Evolutionary conservation across 35 echinoderm and acorn worm genomes (phyloP).

Genomic region (Amphiura filiformis): DNA sequence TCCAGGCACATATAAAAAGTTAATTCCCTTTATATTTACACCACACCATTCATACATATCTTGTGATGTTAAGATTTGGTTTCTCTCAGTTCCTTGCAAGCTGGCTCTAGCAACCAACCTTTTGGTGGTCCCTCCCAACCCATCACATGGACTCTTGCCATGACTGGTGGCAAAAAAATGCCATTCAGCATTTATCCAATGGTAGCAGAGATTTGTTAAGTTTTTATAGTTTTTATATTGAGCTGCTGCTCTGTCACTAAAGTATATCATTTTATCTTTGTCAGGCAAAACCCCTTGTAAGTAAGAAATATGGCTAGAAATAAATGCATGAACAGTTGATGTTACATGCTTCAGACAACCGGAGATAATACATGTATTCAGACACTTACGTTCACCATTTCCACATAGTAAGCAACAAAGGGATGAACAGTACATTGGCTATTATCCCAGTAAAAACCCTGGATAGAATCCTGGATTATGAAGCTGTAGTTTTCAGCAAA

Average conservation of each 20-base stretch:
- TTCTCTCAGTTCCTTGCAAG: not conserved
- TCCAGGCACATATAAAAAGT: constrained; percentile 51
- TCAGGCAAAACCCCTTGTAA: not conserved
- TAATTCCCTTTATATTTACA: constrained; percentile 8
- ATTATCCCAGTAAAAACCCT: constrained; percentile 22
- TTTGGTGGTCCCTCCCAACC: constrained; percentile 59
- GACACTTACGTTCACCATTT: not conserved
- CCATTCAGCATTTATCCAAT: constrained; percentile 46
- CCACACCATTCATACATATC: constrained; percentile 9
- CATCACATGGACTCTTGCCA: constrained; percentile 76
- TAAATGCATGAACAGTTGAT: constrained; percentile 26
- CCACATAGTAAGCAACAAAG: constrained; percentile 10
- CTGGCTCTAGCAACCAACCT: constrained; percentile 43
- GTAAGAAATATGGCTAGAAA: not conserved
- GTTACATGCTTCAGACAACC: constrained; percentile 35
- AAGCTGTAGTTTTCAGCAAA: constrained; percentile 16
- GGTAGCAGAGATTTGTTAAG: constrained; percentile 42
- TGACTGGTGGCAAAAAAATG: constrained; percentile 71
- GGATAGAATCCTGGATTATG: constrained; percentile 17
- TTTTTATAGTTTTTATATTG: constrained; percentile 63
- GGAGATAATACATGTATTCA: not conserved
- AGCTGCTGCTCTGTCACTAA: constrained; percentile 47
- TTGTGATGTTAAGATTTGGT: constrained; percentile 30
- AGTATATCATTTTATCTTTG: constrained; percentile 32
- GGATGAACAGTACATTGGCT: constrained; percentile 9